Percentiles rank a stretch among this genome's conserved stretches.
Conservation (phyloP, 2,888 invertebrate genomes). For the Gastracanthus pulcherrimus region DNA sequence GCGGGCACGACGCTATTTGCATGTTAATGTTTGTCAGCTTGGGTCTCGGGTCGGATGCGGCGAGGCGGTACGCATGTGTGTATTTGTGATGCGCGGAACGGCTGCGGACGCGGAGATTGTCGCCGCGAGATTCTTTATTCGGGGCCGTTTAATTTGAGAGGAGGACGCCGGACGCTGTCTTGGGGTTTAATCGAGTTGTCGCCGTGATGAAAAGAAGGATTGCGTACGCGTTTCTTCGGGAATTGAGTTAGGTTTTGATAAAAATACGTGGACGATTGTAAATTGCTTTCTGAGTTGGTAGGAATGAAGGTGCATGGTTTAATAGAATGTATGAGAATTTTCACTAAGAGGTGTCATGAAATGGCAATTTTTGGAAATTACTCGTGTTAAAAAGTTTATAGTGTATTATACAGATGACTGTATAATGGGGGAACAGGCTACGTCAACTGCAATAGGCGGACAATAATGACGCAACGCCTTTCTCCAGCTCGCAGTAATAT, state of each 20-base stretch:
- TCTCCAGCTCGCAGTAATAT: too few relatives aligned
- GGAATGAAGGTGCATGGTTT: too few relatives aligned
- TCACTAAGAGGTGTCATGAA: too few relatives aligned
- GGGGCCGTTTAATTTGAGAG: neutral
- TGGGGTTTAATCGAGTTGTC: neutral
- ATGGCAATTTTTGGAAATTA: too few relatives aligned
- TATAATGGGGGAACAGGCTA: too few relatives aligned
- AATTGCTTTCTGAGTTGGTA: neutral
- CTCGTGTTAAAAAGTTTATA: too few relatives aligned
- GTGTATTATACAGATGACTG: too few relatives aligned
- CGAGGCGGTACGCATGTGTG: slow-evolving; percentile 59
- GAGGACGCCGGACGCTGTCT: neutral
- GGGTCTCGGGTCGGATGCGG: slow-evolving; percentile 42
- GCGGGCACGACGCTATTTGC: slow-evolving; percentile 66
- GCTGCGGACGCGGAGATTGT: neutral
- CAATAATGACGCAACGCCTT: too few relatives aligned
- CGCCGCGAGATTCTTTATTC: neutral
- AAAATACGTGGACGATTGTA: neutral
- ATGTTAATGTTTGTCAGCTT: slow-evolving; percentile 70
- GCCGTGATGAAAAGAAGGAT: neutral
- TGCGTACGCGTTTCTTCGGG: neutral
- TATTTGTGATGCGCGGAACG: slow-evolving; percentile 41
- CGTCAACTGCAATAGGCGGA: too few relatives aligned
- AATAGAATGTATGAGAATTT: too few relatives aligned
- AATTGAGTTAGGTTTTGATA: neutral